phyloP scores from a whole-genome alignment of 23 tunicate species.

The Trididemnum miniatum region DNA sequence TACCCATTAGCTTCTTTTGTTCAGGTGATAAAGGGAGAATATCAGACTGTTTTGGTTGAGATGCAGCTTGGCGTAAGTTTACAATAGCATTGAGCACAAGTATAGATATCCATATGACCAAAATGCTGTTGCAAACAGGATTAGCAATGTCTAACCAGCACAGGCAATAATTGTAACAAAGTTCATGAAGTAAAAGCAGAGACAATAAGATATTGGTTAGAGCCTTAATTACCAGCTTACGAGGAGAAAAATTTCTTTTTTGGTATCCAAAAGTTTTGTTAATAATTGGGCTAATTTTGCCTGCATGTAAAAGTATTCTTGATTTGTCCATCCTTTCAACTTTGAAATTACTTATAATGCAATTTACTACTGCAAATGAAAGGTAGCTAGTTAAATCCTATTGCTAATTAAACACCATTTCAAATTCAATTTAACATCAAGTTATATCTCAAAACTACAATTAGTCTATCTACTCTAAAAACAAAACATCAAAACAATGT shows the following conservation, averaged over 20 bases:
- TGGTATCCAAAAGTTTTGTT: slow-evolving; percentile 4
- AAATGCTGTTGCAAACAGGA: not conserved
- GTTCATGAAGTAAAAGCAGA: slow-evolving; percentile 39
- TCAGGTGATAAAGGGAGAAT: slow-evolving; percentile 31
- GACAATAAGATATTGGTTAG: slow-evolving; percentile 11
- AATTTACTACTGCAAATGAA: too few species aligned
- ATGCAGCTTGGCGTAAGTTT: slow-evolving; percentile 38
- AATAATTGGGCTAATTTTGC: slow-evolving; percentile 57
- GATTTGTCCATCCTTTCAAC: slow-evolving; percentile 34
- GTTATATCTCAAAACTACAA: too few species aligned
- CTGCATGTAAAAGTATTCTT: slow-evolving; percentile 42
- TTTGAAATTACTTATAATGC: too few species aligned
- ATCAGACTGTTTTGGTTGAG: not conserved
- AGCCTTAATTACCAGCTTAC: slow-evolving; percentile 27
- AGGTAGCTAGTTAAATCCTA: too few species aligned
- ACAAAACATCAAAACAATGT: too few species aligned
- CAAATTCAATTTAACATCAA: too few species aligned
- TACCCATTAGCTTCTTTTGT: slow-evolving; percentile 54
- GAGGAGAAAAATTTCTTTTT: not conserved
- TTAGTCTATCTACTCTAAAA: too few species aligned
- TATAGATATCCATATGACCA: not conserved
- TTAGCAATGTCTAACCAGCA: not conserved
- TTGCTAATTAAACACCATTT: too few species aligned
- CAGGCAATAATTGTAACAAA: not conserved
- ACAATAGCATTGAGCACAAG: slow-evolving; percentile 28